Conservation (phyloP, 2,888 invertebrate species). For the Colletes collaris region DNA sequence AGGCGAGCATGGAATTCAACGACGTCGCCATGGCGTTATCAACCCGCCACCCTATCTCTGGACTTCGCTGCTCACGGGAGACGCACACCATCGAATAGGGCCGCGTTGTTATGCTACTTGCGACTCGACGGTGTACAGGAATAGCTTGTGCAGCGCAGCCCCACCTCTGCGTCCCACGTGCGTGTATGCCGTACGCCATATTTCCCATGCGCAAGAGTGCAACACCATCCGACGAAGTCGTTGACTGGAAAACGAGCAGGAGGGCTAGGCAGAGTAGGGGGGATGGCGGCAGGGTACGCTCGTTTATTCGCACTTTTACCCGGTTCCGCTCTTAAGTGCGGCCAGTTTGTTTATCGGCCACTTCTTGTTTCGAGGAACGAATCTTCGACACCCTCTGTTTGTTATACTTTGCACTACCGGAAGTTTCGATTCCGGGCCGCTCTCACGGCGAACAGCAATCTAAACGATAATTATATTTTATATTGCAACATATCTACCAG, state of each 20-base stretch:
- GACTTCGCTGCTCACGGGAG: slow-evolving; percentile 15
- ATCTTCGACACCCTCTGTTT: neutral
- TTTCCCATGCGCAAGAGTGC: slow-evolving; percentile 49
- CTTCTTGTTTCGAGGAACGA: slow-evolving; percentile 13
- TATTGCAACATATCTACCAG: no score
- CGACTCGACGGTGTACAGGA: slow-evolving; percentile 58
- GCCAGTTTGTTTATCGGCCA: slow-evolving; percentile 41
- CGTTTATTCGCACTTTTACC: slow-evolving; percentile 64
- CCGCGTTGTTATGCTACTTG: slow-evolving; percentile 71
- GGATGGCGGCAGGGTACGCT: slow-evolving; percentile 31
- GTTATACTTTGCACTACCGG: slow-evolving; percentile 5
- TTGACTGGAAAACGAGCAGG: slow-evolving; percentile 62
- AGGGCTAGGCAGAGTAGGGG: slow-evolving; percentile 6
- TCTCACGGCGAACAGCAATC: no score
- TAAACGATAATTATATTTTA: no score
- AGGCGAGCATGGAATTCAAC: slow-evolving; percentile 25
- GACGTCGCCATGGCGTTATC: slow-evolving; percentile 42
- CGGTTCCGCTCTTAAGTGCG: slow-evolving; percentile 32
- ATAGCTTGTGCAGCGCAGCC: slow-evolving; percentile 54
- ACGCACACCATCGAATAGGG: slow-evolving; percentile 33
- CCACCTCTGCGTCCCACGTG: slow-evolving; percentile 52
- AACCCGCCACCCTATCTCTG: slow-evolving; percentile 47
- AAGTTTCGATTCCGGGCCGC: neutral
- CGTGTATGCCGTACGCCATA: slow-evolving; percentile 46
- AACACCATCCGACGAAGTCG: slow-evolving; percentile 59